Conservation (phyloP, 2,888 invertebrate species). For the Agapostemon virescens region DNA sequence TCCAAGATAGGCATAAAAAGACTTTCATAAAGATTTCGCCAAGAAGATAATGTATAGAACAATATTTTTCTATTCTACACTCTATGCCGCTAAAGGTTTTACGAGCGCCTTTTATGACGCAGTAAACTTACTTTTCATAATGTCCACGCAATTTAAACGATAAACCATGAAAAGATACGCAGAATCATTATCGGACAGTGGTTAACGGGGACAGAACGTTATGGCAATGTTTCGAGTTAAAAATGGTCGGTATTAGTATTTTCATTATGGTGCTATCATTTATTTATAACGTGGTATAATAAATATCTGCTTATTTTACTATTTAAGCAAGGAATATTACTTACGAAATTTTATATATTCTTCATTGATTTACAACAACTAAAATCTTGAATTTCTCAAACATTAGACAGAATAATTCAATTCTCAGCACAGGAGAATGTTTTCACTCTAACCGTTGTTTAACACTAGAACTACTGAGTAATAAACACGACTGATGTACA, state of each 20-base stretch:
- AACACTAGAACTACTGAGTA: no score
- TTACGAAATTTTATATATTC: no score
- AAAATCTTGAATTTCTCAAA: no score
- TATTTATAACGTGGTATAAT: no score
- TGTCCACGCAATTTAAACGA: slow-evolving; percentile 30
- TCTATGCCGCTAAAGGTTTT: slow-evolving; percentile 26
- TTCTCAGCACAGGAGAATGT: not conserved
- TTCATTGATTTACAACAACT: no score
- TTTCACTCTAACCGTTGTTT: no score
- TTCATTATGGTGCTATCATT: no score
- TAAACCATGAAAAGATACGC: slow-evolving; percentile 34
- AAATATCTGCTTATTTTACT: not conserved
- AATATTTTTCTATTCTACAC: slow-evolving; percentile 39
- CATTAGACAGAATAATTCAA: no score
- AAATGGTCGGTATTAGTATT: not conserved
- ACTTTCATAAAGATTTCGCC: slow-evolving; percentile 34
- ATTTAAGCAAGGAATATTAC: no score
- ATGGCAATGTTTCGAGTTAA: not conserved
- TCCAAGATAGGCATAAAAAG: slow-evolving; percentile 17
- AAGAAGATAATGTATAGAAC: slow-evolving; percentile 11
- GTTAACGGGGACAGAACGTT: not conserved
- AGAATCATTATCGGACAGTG: slow-evolving; percentile 35
- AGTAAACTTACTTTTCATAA: slow-evolving; percentile 41
- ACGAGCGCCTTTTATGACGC: slow-evolving; percentile 32
- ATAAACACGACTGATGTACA: no score